Conservation (phyloP, 2,113 vertebrate genomes). For the Dicerorhinus sumatrensis region DNA sequence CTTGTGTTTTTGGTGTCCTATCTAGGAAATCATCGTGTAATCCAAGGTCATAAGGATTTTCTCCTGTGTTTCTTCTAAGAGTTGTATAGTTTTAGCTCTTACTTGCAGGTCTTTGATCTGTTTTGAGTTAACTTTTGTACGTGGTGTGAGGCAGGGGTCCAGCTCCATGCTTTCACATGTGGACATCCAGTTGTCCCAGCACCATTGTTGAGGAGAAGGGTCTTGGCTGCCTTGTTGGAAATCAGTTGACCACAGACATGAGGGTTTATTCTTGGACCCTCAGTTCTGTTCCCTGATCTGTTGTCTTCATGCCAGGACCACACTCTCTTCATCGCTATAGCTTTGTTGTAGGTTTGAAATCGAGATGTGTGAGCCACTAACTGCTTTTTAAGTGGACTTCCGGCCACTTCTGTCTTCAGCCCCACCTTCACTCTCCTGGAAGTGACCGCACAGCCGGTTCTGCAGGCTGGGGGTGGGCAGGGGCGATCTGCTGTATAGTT, state of each 20-base stretch:
- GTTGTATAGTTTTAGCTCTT: not conserved
- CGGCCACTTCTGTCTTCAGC: not conserved
- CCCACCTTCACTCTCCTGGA: not conserved
- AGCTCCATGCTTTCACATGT: not conserved
- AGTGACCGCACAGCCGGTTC: not conserved
- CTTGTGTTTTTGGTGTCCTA: not conserved
- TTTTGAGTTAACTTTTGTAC: not conserved
- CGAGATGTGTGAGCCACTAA: not conserved
- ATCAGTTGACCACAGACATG: too few species aligned
- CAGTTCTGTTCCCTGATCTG: too few species aligned
- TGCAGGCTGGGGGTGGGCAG: accelerated
- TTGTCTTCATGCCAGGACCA: not conserved
- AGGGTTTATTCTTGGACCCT: too few species aligned
- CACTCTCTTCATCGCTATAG: not conserved
- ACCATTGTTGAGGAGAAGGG: too few species aligned
- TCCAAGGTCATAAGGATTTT: not conserved
- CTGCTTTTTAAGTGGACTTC: not conserved
- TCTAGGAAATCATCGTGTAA: not conserved
- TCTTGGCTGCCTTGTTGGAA: too few species aligned
- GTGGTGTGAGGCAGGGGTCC: not conserved
- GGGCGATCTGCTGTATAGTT: not conserved
- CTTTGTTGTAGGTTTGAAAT: not conserved
- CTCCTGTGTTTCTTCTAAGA: not conserved
- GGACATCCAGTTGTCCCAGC: too few species aligned
- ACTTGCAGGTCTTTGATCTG: not conserved